Evolutionary conservation across 2,113 vertebrate species (phyloP).

Genomic region (Anolis sagrei): DNA sequence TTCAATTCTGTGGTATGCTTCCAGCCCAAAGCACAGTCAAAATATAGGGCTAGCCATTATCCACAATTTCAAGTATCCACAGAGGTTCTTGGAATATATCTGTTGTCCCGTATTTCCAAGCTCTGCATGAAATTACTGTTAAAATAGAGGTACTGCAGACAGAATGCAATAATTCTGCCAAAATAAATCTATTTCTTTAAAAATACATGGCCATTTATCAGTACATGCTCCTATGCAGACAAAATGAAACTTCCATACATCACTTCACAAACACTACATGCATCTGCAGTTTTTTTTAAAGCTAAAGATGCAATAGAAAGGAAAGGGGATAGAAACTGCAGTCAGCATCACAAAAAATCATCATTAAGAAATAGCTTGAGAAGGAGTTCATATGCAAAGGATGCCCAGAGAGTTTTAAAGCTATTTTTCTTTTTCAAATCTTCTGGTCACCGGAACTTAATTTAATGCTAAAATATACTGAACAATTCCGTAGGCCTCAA

Average conservation of each 20-base stretch:
- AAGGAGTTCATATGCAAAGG: conserved; percentile 64
- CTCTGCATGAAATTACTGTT: not conserved
- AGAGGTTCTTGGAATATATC: too few species aligned
- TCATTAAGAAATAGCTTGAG: conserved; percentile 17
- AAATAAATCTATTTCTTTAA: not conserved
- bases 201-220: not conserved
- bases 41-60: too few species aligned
- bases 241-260: conserved; percentile 50
- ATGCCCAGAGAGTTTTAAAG: conserved; percentile 20
- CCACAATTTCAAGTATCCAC: too few species aligned
- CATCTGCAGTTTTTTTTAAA: conserved; percentile 46
- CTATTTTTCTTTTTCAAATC: conserved; percentile 36
- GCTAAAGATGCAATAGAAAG: conserved; percentile 48
- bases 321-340: conserved; percentile 29
- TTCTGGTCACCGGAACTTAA: conserved; percentile 32
- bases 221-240: conserved; percentile 37
- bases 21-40: too few species aligned
- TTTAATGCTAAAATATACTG: conserved; percentile 52
- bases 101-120: too few species aligned
- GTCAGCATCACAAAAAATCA: conserved; percentile 37
- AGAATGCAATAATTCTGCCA: not conserved
- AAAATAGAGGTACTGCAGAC: not conserved
- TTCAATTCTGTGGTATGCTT: too few species aligned
- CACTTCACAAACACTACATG: conserved; percentile 66
- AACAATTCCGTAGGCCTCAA: not conserved